Base-by-base conservation (phyloP, 2,888 invertebrate genomes). In the Epistrophe eligans region DNA sequence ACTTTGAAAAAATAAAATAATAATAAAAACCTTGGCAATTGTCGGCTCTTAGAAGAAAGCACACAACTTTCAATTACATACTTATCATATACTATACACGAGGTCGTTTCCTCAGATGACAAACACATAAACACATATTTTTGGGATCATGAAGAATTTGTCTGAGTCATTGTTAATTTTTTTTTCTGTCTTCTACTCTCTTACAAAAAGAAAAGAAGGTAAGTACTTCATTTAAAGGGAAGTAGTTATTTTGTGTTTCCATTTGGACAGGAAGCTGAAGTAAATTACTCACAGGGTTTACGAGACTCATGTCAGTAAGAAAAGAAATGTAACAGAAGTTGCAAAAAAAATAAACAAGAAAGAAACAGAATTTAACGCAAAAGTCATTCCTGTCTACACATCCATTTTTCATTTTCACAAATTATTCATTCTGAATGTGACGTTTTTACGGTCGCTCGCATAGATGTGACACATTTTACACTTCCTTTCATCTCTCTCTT, bases 371-470 rank as follows among this genome's bases (percentile, higher is more conserved):
- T 70, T 52, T 40, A 55, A 70, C 70, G 55, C 67, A 70, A 70
- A 60, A 67, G 67, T 74, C 73, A 74, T 57, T 62, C 55, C 45
- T 62, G 67, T 74, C 67, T 64, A 43, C 67, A 64, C 55, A 62
- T 70, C 57, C 70, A 84, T 79, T 84, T 84, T 57, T 74, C 70
- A 72, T 72, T 77, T 64, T 71, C 70, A 38, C 70, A 74, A 84
- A 84, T 79, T 62, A 79, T 83, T 79, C 64, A 62, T 83, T 48
- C 60, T n/a, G 28, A 19, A 19, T 50, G 62, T 35, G 62, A 77
- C 76, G 43, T 67, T 77, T 72, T 77, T 82, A 72, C 66, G 72
- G 82, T 82, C 50, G 43, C 62, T 24, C 40, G 73, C 38, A 60
- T 73, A 60, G 45, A 38, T 83, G 73, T 77, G 72, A 62, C 77